Evolutionary conservation across 2,113 vertebrate genomes (phyloP).

Genomic region (Epinephelus moara): DNA sequence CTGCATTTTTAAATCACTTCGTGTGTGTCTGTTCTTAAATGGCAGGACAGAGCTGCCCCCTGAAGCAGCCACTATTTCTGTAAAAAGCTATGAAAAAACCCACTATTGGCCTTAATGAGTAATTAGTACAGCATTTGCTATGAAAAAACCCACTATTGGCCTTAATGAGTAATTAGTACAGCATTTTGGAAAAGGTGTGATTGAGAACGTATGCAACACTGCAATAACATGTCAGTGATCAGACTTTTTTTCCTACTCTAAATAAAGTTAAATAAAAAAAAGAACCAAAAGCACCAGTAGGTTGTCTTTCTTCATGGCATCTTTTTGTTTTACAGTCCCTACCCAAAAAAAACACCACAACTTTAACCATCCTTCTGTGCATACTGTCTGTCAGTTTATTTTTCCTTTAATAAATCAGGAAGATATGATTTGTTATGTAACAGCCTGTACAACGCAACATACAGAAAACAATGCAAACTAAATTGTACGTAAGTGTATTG

Average conservation of each 20-base stretch:
- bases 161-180: constrained; percentile 77
- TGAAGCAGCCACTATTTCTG: constrained; percentile 60
- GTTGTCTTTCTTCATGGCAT: constrained; percentile 13
- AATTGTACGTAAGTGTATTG: constrained; percentile 51
- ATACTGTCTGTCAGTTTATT: constrained; percentile 81
- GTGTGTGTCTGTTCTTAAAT: constrained; percentile 40
- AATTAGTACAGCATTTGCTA: constrained; percentile 74
- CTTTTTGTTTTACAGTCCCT: neutral
- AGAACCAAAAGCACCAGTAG: neutral
- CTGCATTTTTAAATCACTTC: constrained; percentile 14
- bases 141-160: constrained; percentile 75
- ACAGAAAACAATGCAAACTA: constrained; percentile 79
- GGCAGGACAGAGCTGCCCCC: constrained; percentile 39
- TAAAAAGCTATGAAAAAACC: constrained; percentile 61
- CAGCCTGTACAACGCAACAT: constrained; percentile 86
- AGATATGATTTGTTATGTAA: constrained; percentile 88
- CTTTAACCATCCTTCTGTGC: constrained; percentile 58
- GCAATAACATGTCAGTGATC: constrained; percentile 80
- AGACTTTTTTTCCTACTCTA: constrained; percentile 76
- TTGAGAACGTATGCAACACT: constrained; percentile 79
- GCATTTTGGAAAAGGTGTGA: constrained; percentile 75
- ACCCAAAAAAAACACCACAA: neutral
- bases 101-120: constrained; percentile 80
- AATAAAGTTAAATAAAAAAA: constrained; percentile 74
- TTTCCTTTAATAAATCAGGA: constrained; percentile 84